Evolutionary conservation across 2,888 invertebrate species (phyloP), one percentile per base, ranked within the genome.

Genomic region (Ectemnius continuus): DNA sequence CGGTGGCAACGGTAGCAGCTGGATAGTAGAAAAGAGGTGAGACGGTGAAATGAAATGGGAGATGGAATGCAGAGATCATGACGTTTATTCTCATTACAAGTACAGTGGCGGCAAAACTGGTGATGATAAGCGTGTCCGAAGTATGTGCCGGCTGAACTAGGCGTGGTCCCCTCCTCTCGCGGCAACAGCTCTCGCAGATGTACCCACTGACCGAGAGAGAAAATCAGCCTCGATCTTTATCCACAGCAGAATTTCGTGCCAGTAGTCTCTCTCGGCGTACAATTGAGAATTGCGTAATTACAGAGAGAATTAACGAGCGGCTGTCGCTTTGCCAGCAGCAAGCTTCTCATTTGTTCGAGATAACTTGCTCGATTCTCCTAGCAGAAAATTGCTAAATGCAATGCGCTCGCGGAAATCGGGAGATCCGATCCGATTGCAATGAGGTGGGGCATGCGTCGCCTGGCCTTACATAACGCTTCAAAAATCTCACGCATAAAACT

Each of bases 11-110:
- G 28, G 28, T 5, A 1, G 11, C 8, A 8, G 36, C 36, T 36
- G 36, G 5, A 36, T 6, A 36, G 36, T 36, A 36, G 36, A 26
- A 28, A 59, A 72, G 45, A 77, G 75, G 77, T 67, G 74, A 61
- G 56, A 65, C 36, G 36, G 69, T 62, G 52, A 52, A 52, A 72
- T 66, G 80, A 78, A 82, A 80, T 80, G 80, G 78, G 76, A 67
- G 70, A 60, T 48, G 47, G 62, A 56, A 48, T 68, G 70, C 65
- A 23, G 23, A 64, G 75, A 68, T 66, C 59, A 83, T 81, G 82
- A 83, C 73, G 75, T 82, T 82, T 82, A 83, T 83, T 82, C 46
- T 62, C 73, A 72, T 74, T 73, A 68, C 56, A 76, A 62, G 64
- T 82, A 82, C 82, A 83, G 73, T 69, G 68, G 58, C 45, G 36